phyloP scores from a whole-genome alignment of 2,888 invertebrate species.

The Zhuqinia jingwanae region DNA sequence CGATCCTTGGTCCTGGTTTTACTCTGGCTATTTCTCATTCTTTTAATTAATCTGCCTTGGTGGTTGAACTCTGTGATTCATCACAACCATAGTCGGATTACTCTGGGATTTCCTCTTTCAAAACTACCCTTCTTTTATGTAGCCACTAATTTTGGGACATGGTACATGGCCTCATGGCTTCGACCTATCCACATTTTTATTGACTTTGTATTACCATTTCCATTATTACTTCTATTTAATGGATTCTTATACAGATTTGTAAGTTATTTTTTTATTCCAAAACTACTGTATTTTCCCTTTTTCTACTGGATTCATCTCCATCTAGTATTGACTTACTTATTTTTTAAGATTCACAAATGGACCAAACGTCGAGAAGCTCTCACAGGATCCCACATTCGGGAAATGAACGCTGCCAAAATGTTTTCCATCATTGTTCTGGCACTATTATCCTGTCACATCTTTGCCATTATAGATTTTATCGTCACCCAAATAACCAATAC shows the following conservation, averaged over 20 bases:
- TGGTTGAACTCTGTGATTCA: conserved; percentile 29
- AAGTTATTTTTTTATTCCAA: neutral
- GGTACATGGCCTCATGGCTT: conserved; percentile 4
- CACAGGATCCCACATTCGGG: neutral
- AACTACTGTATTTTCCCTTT: no score
- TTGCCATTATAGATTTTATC: conserved; percentile 20
- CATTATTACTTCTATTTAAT: conserved; percentile 39
- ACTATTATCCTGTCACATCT: conserved; percentile 21
- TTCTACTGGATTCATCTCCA: no score
- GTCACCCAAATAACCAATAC: neutral
- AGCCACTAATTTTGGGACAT: conserved; percentile 21
- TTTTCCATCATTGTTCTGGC: conserved; percentile 28
- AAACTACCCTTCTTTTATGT: conserved; percentile 39
- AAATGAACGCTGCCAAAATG: conserved; percentile 60
- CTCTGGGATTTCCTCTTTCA: neutral
- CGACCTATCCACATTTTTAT: conserved; percentile 27
- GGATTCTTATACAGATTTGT: conserved; percentile 48
- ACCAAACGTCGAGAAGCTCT: neutral
- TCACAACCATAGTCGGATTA: neutral
- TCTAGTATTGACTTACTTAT: no score
- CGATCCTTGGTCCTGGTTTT: neutral
- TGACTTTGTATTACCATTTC: conserved; percentile 55
- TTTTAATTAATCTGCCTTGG: conserved; percentile 44
- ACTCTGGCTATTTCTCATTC: conserved; percentile 9
- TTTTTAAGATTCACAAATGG: conserved; percentile 44